phyloP scores from a whole-genome alignment of 1,140 invertebrate species.

The Stenopsyche tienmushanensis region DNA sequence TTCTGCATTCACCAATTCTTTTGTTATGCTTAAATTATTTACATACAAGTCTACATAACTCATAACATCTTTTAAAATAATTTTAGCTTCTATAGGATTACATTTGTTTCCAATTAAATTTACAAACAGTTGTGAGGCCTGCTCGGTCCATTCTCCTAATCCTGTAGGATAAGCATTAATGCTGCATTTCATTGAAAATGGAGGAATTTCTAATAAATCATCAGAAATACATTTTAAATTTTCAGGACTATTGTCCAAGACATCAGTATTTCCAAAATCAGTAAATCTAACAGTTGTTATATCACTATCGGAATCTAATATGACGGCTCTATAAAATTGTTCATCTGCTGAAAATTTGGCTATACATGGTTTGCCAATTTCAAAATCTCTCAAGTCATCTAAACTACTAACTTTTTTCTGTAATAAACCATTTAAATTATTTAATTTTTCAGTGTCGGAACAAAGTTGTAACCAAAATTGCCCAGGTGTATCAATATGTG shows the following conservation, averaged over 20 bases:
- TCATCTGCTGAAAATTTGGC: constrained; percentile 73
- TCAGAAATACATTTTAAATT: constrained; percentile 62
- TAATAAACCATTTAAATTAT: constrained; percentile 45
- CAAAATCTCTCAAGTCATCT: constrained; percentile 55
- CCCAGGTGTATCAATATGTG: constrained; percentile 65
- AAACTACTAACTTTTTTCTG: constrained; percentile 56
- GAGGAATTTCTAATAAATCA: constrained; percentile 53
- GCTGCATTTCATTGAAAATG: constrained; percentile 63
- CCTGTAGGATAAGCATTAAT: constrained; percentile 64
- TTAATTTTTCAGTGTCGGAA: constrained; percentile 54
- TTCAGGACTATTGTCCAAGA: constrained; percentile 59
- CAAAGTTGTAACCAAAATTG: constrained; percentile 67
- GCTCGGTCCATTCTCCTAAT: constrained; percentile 66
- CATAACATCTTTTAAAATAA: constrained; percentile 61
- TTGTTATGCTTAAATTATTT: constrained; percentile 60
- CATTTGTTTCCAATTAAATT: constrained; percentile 50
- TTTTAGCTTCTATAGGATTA: constrained; percentile 52
- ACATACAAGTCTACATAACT: constrained; percentile 67
- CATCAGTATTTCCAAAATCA: constrained; percentile 80
- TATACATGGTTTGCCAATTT: constrained; percentile 67
- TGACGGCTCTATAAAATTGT: constrained; percentile 77
- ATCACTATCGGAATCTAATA: constrained; percentile 69
- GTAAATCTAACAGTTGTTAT: constrained; percentile 76
- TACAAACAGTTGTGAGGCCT: constrained; percentile 61
- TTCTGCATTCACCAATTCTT: constrained; percentile 59